phyloP scores from a whole-genome alignment of 1,140 invertebrate genomes.

The Apis laboriosa region DNA sequence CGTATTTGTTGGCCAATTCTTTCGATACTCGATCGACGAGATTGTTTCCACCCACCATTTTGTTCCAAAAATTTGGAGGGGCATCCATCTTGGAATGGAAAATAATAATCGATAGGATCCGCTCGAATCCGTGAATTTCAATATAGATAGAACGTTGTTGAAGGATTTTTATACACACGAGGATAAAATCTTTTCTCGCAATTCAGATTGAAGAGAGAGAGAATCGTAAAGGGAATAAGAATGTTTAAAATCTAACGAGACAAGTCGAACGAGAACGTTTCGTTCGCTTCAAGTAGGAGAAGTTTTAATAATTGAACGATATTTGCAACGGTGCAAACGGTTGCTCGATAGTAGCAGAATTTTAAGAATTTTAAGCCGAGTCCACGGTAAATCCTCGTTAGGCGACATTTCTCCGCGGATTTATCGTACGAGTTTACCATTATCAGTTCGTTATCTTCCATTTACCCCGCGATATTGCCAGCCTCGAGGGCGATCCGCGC shows the following conservation, averaged over 20 bases:
- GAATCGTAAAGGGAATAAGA: background rate
- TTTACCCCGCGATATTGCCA: constrained; percentile 9
- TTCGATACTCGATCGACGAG: constrained; percentile 34
- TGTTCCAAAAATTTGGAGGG: background rate
- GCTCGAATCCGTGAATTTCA: background rate
- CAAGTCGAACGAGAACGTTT: background rate
- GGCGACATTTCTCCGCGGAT: background rate
- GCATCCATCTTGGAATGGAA: background rate
- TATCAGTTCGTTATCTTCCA: constrained; percentile 9
- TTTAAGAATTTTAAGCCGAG: constrained; percentile 16
- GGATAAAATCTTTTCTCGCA: too few species aligned
- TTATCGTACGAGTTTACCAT: background rate
- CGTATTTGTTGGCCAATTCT: constrained; percentile 59
- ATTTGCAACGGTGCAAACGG: background rate
- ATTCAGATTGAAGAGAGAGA: too few species aligned
- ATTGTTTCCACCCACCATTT: background rate
- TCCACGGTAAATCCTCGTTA: constrained; percentile 3
- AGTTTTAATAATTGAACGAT: background rate
- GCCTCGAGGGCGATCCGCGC: background rate
- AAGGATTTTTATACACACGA: too few species aligned
- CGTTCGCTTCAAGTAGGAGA: background rate
- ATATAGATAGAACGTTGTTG: background rate
- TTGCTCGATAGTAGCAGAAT: background rate
- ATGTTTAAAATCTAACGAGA: background rate
- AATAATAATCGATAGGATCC: background rate